Evolutionary conservation across 2,888 invertebrate species (phyloP).

Genomic region (Tetragonisca angustula): DNA sequence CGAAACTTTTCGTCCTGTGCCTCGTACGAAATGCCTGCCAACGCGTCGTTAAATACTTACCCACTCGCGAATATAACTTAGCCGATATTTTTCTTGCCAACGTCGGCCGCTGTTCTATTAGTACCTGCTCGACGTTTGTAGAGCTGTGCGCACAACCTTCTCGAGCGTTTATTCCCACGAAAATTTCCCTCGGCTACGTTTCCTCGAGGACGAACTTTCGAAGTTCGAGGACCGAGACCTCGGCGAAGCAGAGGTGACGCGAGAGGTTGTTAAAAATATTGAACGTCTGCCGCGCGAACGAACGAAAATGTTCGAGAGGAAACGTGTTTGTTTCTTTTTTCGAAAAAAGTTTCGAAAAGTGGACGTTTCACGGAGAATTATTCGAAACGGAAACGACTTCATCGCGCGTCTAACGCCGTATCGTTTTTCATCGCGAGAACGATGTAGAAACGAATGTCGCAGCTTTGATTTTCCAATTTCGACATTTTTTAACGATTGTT

Average conservation of each 20-base stretch:
- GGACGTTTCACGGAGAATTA: too few relatives aligned
- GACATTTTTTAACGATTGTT: too few relatives aligned
- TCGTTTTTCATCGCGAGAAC: too few relatives aligned
- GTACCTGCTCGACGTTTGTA: conserved; percentile 8
- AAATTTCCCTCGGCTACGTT: background rate
- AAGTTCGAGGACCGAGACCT: background rate
- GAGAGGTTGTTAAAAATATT: conserved; percentile 25
- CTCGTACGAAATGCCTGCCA: conserved; percentile 48
- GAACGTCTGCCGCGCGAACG: background rate
- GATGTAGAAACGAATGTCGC: too few relatives aligned
- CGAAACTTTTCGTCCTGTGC: conserved; percentile 51
- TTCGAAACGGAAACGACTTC: too few relatives aligned
- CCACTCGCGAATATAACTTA: conserved; percentile 38
- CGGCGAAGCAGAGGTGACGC: background rate
- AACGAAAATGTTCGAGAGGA: background rate
- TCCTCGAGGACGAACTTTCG: background rate
- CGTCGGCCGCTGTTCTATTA: conserved; percentile 20
- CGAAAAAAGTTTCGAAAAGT: too few relatives aligned
- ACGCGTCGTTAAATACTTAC: conserved; percentile 64
- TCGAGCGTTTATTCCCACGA: conserved; percentile 13
- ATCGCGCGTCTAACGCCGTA: too few relatives aligned
- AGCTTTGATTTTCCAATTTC: too few relatives aligned
- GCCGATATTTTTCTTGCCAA: conserved; percentile 20
- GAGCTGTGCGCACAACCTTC: background rate
- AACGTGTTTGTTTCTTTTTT: too few relatives aligned